Percentiles rank a stretch among this genome's conserved stretches.
These are phyloP conservation scores for Zaprionus lachaisei DNA, from an alignment of 1,140 invertebrate genomes.

Conservation along the genomic window DNA sequence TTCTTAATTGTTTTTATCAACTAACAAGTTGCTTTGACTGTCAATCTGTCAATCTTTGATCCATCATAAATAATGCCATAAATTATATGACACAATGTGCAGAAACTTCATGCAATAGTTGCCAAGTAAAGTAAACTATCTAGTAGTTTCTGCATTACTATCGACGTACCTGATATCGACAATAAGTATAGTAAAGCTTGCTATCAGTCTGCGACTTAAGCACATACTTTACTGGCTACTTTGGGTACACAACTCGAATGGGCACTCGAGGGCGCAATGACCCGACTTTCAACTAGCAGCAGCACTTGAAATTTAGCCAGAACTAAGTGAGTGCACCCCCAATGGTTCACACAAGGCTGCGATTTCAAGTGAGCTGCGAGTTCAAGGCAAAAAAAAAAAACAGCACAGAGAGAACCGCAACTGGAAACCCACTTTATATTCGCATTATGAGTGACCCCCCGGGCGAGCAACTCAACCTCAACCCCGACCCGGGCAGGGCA, in stretches of 20 bases:
- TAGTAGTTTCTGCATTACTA: constrained; percentile 5
- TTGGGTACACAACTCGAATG: constrained; percentile 18
- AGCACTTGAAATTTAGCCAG: constrained; percentile 38
- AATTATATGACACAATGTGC: neutral
- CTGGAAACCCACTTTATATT: constrained; percentile 57
- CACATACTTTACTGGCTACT: neutral
- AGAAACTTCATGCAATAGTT: constrained; percentile 5
- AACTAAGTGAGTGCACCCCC: constrained; percentile 21
- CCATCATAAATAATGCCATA: neutral
- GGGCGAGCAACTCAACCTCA: constrained; percentile 55
- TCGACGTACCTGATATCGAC: constrained; percentile 10
- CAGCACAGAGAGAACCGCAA: constrained; percentile 32
- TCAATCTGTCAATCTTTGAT: neutral
- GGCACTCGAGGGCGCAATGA: constrained; percentile 39
- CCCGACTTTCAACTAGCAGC: constrained; percentile 28
- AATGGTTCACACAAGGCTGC: constrained; percentile 37
- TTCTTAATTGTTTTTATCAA: neutral
- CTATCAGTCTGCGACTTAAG: constrained; percentile 21
- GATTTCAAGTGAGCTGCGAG: constrained; percentile 53
- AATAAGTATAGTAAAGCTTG: neutral
- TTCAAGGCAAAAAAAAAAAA: constrained; percentile 19
- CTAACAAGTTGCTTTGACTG: neutral
- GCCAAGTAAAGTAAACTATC: neutral
- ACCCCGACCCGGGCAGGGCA: neutral
- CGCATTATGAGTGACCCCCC: constrained; percentile 64